Conservation (phyloP, 1,140 invertebrate species). For the Saccostrea glomerata region DNA sequence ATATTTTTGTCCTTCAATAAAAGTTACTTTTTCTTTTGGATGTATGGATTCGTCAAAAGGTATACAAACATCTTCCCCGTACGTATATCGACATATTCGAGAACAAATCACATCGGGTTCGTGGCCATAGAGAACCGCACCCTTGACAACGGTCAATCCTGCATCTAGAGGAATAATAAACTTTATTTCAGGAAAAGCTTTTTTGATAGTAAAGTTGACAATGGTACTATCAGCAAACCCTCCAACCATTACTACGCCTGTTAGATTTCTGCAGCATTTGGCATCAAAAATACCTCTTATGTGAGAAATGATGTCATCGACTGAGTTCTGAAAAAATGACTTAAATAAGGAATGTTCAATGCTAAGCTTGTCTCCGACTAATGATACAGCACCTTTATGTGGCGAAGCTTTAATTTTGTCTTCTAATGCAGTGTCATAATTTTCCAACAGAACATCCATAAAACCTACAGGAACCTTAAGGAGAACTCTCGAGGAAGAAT, state of each 20-base stretch:
- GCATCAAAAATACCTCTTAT: conserved; percentile 19
- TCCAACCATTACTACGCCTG: conserved; percentile 31
- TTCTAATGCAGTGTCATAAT: background rate
- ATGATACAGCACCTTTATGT: background rate
- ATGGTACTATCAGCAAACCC: conserved; percentile 36
- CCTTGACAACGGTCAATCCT: conserved; percentile 28
- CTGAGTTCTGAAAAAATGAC: conserved; percentile 8
- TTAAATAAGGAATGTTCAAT: background rate
- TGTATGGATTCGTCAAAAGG: background rate
- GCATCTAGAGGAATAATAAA: conserved; percentile 41
- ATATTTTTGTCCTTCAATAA: background rate
- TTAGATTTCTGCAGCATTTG: background rate
- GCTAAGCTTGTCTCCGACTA: background rate
- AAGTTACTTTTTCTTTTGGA: background rate
- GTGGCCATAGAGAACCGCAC: conserved; percentile 42
- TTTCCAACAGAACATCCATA: background rate
- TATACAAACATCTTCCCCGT: background rate
- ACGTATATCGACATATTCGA: conserved; percentile 43
- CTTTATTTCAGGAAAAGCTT: conserved; percentile 24
- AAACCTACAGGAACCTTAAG: conserved; percentile 28
- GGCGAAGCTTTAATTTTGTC: background rate
- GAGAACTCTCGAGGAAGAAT: background rate
- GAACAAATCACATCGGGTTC: conserved; percentile 34
- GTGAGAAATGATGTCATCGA: conserved; percentile 3
- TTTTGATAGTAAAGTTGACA: background rate